Conservation (phyloP, 2,797 vertebrate species). For the Microctenopoma lineatum region DNA sequence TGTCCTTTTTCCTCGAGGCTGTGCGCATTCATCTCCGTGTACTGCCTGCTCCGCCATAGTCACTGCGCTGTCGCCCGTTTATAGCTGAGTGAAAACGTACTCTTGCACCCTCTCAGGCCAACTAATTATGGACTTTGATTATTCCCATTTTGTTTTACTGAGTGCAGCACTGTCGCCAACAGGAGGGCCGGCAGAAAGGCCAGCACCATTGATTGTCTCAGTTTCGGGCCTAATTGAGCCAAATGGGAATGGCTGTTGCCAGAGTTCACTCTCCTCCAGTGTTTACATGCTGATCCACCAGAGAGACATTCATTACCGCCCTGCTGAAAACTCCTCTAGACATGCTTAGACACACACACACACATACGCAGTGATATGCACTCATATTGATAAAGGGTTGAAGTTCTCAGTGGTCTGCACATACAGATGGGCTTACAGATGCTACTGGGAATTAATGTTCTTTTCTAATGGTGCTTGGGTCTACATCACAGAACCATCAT, state of each 20-base stretch:
- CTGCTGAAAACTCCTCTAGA: conserved; percentile 70
- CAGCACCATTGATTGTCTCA: conserved; percentile 80
- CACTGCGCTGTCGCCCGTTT: conserved; percentile 36
- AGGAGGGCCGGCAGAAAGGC: conserved; percentile 77
- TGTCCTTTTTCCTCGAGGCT: conserved; percentile 58
- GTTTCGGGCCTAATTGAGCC: conserved; percentile 87
- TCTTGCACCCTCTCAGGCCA: conserved; percentile 70
- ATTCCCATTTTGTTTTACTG: conserved; percentile 82
- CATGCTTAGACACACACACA: conserved; percentile 37
- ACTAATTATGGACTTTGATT: conserved; percentile 87
- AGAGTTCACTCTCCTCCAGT: conserved; percentile 83
- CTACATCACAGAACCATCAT: conserved; percentile 64
- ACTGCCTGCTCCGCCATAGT: conserved; percentile 27
- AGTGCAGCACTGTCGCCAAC: conserved; percentile 71
- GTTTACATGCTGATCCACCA: conserved; percentile 80
- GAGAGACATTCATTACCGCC: conserved; percentile 79
- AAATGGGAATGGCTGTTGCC: conserved; percentile 86
- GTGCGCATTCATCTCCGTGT: conserved; percentile 61
- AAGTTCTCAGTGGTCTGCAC: conserved; percentile 60
- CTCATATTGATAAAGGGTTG: conserved; percentile 68
- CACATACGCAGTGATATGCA: conserved; percentile 12
- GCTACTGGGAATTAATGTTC: conserved; percentile 71
- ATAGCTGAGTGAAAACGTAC: conserved; percentile 63
- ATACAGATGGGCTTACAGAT: conserved; percentile 70
- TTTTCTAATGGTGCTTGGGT: conserved; percentile 64